A percentile compares a stretch with the other conserved stretches of the same genome.
Evolutionary conservation across 2,113 vertebrate genomes (phyloP).

Genomic region (Boleophthalmus pectinirostris): DNA sequence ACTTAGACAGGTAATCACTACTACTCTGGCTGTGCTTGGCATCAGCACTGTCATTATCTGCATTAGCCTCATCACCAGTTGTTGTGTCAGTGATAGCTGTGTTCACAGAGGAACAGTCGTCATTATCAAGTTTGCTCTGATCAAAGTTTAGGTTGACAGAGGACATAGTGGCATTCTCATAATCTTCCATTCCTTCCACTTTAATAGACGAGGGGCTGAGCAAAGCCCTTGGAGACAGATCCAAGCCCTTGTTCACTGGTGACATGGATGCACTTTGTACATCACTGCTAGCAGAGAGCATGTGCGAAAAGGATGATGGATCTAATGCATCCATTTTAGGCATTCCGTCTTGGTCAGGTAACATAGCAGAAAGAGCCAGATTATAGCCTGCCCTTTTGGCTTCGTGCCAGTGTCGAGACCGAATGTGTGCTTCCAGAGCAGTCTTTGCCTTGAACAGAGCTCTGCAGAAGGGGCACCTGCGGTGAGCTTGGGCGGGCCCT

Average conservation of each 20-base stretch:
- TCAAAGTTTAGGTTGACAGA: slow-evolving; percentile 94
- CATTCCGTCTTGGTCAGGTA: slow-evolving; percentile 90
- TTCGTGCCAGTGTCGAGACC: slow-evolving; percentile 98
- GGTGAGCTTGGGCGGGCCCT: slow-evolving; percentile 94
- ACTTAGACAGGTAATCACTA: slow-evolving; percentile 88
- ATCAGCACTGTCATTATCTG: slow-evolving; percentile 94
- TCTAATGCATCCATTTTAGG: slow-evolving; percentile 93
- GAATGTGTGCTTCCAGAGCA: slow-evolving; percentile 95
- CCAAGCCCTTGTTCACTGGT: slow-evolving; percentile 90
- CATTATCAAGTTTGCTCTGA: slow-evolving; percentile 94
- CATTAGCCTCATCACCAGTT: slow-evolving; percentile 96
- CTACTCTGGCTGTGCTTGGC: slow-evolving; percentile 86
- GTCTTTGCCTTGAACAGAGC: slow-evolving; percentile 99
- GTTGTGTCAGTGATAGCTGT: slow-evolving; percentile 98
- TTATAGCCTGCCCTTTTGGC: slow-evolving; percentile 98
- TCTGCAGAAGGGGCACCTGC: slow-evolving; percentile 95
- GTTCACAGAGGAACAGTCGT: slow-evolving; percentile 98
- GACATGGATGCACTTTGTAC: slow-evolving; percentile 92
- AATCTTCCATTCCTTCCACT: slow-evolving; percentile 96
- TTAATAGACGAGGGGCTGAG: slow-evolving; percentile 97
- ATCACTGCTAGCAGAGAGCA: slow-evolving; percentile 83
- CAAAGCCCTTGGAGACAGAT: slow-evolving; percentile 90
- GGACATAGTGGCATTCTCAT: slow-evolving; percentile 93
- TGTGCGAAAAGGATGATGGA: slow-evolving; percentile 83
- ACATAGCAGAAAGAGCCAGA: slow-evolving; percentile 88